A percentile compares a stretch with the other conserved stretches of the same genome.
Evolutionary conservation across 2,888 invertebrate species (phyloP).

Genomic region (Watsonalla cultraria): DNA sequence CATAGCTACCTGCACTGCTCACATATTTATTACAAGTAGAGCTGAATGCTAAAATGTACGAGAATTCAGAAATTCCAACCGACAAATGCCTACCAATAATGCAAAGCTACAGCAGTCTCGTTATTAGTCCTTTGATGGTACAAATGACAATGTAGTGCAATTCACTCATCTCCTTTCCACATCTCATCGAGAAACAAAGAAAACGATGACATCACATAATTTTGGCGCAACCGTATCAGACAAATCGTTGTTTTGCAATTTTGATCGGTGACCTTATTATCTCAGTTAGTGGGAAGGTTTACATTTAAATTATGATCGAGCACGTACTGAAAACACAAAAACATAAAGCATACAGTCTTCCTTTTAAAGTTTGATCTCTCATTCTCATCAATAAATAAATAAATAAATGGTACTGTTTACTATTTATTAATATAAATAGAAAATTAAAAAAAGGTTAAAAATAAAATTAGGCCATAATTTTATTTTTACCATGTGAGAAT

Average conservation of each 20-base stretch:
- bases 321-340: constrained; percentile 12
- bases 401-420: not conserved
- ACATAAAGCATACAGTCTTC: not conserved
- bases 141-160: constrained; percentile 40
- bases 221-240: constrained; percentile 36
- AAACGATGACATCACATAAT: constrained; percentile 55
- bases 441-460: no score
- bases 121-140: constrained; percentile 10
- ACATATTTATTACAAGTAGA: not conserved
- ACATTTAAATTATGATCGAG: constrained; percentile 20
- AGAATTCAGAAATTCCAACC: not conserved
- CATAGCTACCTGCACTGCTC: constrained; percentile 12
- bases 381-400: not conserved
- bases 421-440: no score
- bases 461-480: not conserved
- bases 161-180: constrained; percentile 42
- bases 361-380: no score
- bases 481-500: constrained; percentile 16
- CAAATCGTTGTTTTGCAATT: constrained; percentile 44
- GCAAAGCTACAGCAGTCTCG: not conserved
- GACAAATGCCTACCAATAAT: not conserved
- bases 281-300: constrained; percentile 13
- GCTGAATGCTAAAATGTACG: not conserved
- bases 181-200: constrained; percentile 48
- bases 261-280: constrained; percentile 36